phyloP scores from a whole-genome alignment of 2,797 vertebrate species.

The Oreonectes daqikongensis region DNA sequence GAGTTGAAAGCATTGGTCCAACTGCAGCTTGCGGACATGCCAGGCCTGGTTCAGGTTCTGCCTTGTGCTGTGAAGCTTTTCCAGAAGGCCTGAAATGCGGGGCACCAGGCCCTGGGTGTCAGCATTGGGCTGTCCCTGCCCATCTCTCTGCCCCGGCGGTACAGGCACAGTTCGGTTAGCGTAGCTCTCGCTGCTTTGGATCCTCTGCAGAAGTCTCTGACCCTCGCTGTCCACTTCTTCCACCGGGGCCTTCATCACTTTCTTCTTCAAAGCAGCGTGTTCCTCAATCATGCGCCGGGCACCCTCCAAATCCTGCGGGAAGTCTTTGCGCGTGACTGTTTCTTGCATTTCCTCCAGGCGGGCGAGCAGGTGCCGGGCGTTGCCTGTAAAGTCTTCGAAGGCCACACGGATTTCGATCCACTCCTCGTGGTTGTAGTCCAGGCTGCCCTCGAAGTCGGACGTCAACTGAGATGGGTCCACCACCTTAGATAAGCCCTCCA shows the following conservation, averaged over 20 bases:
- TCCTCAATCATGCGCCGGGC: constrained; percentile 96
- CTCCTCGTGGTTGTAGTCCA: constrained; percentile 98
- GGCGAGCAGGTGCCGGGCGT: constrained; percentile 91
- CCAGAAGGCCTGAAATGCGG: constrained; percentile 90
- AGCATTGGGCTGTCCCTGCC: constrained; percentile 76
- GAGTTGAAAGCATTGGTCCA: constrained; percentile 98
- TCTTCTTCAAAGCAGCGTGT: constrained; percentile 93
- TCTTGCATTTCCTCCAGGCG: constrained; percentile 97
- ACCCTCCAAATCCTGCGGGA: constrained; percentile 95
- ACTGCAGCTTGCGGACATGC: constrained; percentile 93
- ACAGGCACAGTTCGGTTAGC: constrained; percentile 89
- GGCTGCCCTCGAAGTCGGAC: constrained; percentile 93
- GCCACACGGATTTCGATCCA: constrained; percentile 98
- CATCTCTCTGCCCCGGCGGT: constrained; percentile 51
- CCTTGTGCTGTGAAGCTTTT: constrained; percentile 93
- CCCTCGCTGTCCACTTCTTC: constrained; percentile 97
- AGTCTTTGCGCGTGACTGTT: constrained; percentile 91
- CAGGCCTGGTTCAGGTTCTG: constrained; percentile 97
- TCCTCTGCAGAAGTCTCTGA: constrained; percentile 92
- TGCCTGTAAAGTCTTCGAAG: constrained; percentile 96
- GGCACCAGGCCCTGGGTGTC: constrained; percentile 95
- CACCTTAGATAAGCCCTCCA: constrained; percentile 98
- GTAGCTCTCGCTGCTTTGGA: constrained; percentile 95
- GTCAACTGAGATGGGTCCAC: constrained; percentile 98
- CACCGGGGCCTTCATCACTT: constrained; percentile 95